Percentiles rank a stretch among this genome's conserved stretches.
phyloP scores from a whole-genome alignment of 2,113 vertebrate species.

The Axis porcinus region DNA sequence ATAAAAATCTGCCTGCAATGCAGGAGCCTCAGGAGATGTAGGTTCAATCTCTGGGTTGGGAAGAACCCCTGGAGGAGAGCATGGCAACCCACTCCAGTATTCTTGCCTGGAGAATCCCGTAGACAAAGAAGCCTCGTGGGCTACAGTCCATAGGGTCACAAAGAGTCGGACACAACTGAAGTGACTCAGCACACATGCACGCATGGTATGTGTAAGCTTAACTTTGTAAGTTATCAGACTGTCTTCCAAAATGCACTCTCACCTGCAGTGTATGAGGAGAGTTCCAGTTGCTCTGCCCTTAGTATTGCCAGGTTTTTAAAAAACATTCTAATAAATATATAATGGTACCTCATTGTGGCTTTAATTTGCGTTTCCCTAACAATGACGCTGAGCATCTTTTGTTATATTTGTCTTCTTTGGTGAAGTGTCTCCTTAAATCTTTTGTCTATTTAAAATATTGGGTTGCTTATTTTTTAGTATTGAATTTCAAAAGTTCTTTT shows the following conservation, averaged over 20 bases:
- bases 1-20: background rate
- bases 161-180: background rate
- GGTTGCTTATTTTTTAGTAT: background rate
- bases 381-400: background rate
- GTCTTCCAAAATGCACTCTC: background rate
- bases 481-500: background rate
- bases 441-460: constrained; percentile 7
- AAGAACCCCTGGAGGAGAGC: background rate
- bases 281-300: background rate
- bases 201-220: background rate
- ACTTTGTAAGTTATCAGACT: background rate
- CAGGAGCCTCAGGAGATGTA: background rate
- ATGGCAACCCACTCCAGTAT: background rate
- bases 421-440: background rate
- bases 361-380: background rate
- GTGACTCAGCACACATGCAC: background rate
- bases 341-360: background rate
- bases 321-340: background rate
- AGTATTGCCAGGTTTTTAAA: background rate
- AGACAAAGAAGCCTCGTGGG: background rate
- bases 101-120: background rate
- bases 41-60: background rate
- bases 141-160: background rate
- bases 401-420: background rate
- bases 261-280: background rate